Evolutionary conservation across 2,797 vertebrate genomes (phyloP).

Genomic region (Alca torda): DNA sequence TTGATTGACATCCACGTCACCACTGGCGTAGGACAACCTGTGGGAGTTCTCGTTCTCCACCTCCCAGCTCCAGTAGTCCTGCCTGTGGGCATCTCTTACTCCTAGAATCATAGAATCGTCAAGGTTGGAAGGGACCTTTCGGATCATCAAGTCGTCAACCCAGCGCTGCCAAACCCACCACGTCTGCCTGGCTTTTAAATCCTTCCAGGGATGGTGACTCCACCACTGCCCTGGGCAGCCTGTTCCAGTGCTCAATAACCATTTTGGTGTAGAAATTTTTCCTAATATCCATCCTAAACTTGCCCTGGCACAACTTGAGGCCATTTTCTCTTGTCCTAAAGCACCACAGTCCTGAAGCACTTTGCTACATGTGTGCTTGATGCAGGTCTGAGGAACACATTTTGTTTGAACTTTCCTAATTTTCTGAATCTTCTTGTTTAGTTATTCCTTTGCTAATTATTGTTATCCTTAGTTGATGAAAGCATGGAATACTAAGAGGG

Average conservation of each 20-base stretch:
- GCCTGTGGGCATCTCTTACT: background rate
- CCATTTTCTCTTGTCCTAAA: too few species aligned
- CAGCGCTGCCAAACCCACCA: too few species aligned
- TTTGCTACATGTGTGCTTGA: background rate
- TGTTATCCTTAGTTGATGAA: background rate
- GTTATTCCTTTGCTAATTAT: background rate
- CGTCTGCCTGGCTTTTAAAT: too few species aligned
- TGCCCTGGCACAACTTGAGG: too few species aligned
- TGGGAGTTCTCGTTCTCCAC: background rate
- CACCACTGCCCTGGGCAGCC: too few species aligned
- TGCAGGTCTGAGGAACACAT: background rate
- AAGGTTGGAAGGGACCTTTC: too few species aligned
- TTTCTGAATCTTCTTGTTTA: background rate
- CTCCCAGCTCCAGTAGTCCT: background rate
- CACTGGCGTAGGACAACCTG: background rate
- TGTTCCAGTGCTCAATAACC: too few species aligned
- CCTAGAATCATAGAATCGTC: too few species aligned
- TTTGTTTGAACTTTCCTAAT: background rate
- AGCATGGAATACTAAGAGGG: background rate
- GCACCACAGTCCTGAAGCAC: background rate
- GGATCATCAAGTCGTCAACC: too few species aligned
- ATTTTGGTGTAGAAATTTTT: too few species aligned
- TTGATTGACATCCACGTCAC: background rate
- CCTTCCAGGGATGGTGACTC: too few species aligned
- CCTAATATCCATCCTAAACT: too few species aligned